phyloP scores from a whole-genome alignment of 2,113 vertebrate genomes.

The Sphaerodactylus townsendi region DNA sequence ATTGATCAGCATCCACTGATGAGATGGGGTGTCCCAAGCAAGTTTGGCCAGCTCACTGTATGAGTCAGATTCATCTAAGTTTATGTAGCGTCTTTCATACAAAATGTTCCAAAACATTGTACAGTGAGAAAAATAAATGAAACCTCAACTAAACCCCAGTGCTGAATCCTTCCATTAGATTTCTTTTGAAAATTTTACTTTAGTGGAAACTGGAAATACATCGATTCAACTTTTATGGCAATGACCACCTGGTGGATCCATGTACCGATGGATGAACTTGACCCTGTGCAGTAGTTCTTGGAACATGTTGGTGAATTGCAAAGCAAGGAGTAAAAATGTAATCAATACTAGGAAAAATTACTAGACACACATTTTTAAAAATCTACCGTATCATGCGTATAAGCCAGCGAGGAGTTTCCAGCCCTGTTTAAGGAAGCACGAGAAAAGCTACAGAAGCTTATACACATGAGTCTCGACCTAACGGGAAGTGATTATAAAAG shows the following conservation, averaged over 20 bases:
- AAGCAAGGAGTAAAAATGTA: background rate
- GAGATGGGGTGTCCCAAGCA: background rate
- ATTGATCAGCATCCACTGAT: background rate
- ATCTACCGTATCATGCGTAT: too few species aligned
- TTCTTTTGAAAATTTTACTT: background rate
- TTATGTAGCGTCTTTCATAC: background rate
- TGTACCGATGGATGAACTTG: background rate
- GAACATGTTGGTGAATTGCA: background rate
- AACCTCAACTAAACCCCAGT: background rate
- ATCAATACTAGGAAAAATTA: background rate
- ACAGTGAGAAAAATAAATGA: background rate
- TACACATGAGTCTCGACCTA: too few species aligned
- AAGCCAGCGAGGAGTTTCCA: too few species aligned
- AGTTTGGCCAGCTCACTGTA: background rate
- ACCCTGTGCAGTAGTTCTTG: background rate
- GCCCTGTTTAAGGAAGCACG: too few species aligned
- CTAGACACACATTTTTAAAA: background rate
- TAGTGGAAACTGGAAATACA: background rate
- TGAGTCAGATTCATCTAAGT: constrained; percentile 4
- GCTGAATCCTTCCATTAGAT: background rate
- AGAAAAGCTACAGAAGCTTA: too few species aligned
- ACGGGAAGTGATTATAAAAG: too few species aligned
- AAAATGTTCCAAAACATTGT: constrained; percentile 1
- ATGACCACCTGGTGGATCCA: background rate
- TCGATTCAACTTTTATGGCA: background rate